A percentile compares a stretch with the other conserved stretches of the same genome.
These are phyloP conservation scores for Lasioglossum zephyrum DNA, from an alignment of 2,888 invertebrate genomes.

Conservation along the genomic window DNA sequence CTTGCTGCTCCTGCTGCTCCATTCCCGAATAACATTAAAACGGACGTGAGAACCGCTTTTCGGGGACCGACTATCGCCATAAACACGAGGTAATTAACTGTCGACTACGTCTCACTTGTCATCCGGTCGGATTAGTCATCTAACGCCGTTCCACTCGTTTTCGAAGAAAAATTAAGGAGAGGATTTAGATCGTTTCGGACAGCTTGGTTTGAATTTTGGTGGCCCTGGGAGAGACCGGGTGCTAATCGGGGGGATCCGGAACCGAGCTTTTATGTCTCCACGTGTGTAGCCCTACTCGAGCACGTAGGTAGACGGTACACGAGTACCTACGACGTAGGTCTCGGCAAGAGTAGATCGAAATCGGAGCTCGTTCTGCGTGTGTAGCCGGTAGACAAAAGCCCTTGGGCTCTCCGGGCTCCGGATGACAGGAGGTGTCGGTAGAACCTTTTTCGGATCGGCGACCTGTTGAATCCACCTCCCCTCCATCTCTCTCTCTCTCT, in stretches of 20 bases:
- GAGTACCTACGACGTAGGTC: constrained; percentile 59
- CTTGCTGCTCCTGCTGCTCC: not conserved
- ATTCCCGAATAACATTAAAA: not conserved
- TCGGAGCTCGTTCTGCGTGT: constrained; percentile 73
- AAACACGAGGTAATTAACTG: not conserved
- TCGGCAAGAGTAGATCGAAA: constrained; percentile 73
- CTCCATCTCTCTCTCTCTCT: not conserved
- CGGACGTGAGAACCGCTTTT: not conserved
- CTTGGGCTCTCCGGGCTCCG: constrained; percentile 31
- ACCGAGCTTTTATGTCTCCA: constrained; percentile 73
- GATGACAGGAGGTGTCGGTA: constrained; percentile 68
- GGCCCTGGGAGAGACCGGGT: constrained; percentile 12
- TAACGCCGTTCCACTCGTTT: not conserved
- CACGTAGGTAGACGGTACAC: constrained; percentile 64
- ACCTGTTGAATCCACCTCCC: constrained; percentile 60
- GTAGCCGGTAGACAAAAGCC: constrained; percentile 70
- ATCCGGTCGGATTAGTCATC: not conserved
- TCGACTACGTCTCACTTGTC: not conserved
- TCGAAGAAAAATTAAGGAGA: not conserved
- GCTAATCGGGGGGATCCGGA: constrained; percentile 47
- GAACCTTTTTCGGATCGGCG: constrained; percentile 65
- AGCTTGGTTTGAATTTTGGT: constrained; percentile 47
- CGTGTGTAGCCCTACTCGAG: constrained; percentile 62
- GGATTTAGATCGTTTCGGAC: not conserved
- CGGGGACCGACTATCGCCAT: not conserved